Conservation (phyloP, 2,888 invertebrate species). For the Lottia scabra region DNA sequence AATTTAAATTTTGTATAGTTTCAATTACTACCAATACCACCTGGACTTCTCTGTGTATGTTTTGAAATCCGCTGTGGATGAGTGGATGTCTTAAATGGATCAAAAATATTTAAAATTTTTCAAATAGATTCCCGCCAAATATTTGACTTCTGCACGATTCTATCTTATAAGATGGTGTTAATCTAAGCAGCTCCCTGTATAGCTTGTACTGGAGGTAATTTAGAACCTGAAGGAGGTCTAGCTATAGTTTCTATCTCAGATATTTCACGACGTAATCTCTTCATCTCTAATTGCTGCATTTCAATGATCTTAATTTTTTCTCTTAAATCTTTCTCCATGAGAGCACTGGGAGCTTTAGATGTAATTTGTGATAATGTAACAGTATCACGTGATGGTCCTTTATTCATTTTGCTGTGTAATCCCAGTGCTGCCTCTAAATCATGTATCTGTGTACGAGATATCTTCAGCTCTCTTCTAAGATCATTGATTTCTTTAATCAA, state of each 20-base stretch:
- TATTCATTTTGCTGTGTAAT: conserved; percentile 62
- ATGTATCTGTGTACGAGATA: conserved; percentile 76
- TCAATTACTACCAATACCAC: too few species aligned
- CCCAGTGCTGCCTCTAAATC: conserved; percentile 77
- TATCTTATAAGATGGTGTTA: too few species aligned
- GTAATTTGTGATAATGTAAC: conserved; percentile 49
- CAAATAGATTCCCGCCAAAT: too few species aligned
- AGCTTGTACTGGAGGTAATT: conserved; percentile 48
- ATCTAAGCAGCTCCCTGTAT: conserved; percentile 24
- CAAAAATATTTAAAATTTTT: too few species aligned
- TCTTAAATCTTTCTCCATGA: conserved; percentile 77
- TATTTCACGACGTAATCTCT: conserved; percentile 62
- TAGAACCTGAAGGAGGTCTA: conserved; percentile 47
- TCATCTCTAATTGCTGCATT: conserved; percentile 71
- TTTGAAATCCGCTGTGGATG: too few species aligned
- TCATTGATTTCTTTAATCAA: conserved; percentile 84
- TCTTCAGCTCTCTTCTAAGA: conserved; percentile 78
- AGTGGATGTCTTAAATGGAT: too few species aligned
- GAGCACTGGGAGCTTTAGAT: conserved; percentile 65
- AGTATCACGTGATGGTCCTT: conserved; percentile 38
- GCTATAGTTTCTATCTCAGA: conserved; percentile 50
- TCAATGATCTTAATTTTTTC: conserved; percentile 71
- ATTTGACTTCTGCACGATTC: too few species aligned
- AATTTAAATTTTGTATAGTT: too few species aligned
- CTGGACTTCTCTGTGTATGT: too few species aligned